Conservation (phyloP, 2,113 vertebrate species). For the Aegotheles bennettii region DNA sequence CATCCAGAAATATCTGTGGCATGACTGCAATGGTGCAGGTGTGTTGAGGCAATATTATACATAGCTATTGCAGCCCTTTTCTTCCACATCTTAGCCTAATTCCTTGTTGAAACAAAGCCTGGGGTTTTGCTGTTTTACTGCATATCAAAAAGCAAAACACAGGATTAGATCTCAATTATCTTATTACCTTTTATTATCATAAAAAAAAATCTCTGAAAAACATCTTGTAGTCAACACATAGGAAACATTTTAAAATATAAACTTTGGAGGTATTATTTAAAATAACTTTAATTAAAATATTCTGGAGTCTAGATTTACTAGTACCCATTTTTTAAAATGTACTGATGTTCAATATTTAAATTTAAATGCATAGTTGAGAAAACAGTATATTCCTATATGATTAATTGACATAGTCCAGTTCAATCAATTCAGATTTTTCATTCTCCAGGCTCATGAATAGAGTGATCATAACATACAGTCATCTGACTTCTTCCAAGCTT, state of each 20-base stretch:
- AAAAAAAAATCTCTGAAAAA: not conserved
- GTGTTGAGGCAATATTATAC: not conserved
- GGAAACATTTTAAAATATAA: not conserved
- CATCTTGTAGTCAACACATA: not conserved
- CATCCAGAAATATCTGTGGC: not conserved
- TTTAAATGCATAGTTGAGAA: not conserved
- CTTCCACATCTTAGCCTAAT: not conserved
- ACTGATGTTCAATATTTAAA: not conserved
- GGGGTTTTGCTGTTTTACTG: not conserved
- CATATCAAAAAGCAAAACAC: not conserved
- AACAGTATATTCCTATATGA: not conserved
- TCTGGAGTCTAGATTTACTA: not conserved
- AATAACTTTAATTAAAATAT: conserved; percentile 7
- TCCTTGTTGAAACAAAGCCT: not conserved
- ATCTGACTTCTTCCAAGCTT: not conserved
- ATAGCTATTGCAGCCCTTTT: not conserved
- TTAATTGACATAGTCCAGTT: not conserved
- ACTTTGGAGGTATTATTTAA: not conserved
- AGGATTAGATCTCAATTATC: not conserved
- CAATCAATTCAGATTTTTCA: not conserved
- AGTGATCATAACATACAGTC: not conserved
- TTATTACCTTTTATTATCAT: too few relatives aligned
- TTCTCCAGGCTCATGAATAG: not conserved
- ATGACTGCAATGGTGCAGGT: not conserved
- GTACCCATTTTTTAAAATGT: not conserved